Evolutionary conservation across 2,113 vertebrate genomes (phyloP), one percentile per base, ranked within the genome.

Genomic region (Protomyctophum bolini): DNA sequence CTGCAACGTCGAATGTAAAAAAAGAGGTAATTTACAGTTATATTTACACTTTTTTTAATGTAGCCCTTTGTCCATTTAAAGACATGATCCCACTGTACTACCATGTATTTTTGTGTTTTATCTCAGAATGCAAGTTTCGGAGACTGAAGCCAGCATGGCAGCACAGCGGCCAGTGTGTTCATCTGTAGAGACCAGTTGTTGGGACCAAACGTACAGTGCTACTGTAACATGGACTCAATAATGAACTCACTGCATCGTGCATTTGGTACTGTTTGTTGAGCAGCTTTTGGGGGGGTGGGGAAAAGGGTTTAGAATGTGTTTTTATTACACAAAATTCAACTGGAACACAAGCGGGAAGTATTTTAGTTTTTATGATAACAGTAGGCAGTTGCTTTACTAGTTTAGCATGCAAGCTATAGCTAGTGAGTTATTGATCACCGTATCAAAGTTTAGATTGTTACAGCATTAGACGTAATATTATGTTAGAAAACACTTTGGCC

Each of bases 21-120:
- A 89, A 88, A 72, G 84, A 90, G 87, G 86, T 90, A 63, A 66
- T 58, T 48, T 7, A 2, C 33, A 11, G 7, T 28, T 9, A 4
- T 41, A 6, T 69, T 65, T 9, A 29, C n/a, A 21, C 3, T 1
- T 50, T 0, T 48, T 67, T 1, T 10, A 9, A 12, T 2, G 49
- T 73, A 29, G 7, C 11, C 10, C n/a, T n/a, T 7, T n/a, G 62
- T 45, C 11, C 6, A 52, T 65, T 1, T 12, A 41, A 46, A 50
- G 28, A 51, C 1, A 46, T 69, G 7, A 68, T 41, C 33, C 33
- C 28, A 45, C 29, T n/a, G n/a, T n/a, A n/a, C n/a, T 6, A 41
- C 28, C 14, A 4, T 28, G 4, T 11, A 33, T 21, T 75, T 0
- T n/a, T 61, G 59, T 21, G 75, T 7, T 78, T 51, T 81, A 63